These are phyloP conservation scores for Eristalinus sepulchralis DNA, from an alignment of 2,888 invertebrate genomes.

Conservation along the genomic window DNA sequence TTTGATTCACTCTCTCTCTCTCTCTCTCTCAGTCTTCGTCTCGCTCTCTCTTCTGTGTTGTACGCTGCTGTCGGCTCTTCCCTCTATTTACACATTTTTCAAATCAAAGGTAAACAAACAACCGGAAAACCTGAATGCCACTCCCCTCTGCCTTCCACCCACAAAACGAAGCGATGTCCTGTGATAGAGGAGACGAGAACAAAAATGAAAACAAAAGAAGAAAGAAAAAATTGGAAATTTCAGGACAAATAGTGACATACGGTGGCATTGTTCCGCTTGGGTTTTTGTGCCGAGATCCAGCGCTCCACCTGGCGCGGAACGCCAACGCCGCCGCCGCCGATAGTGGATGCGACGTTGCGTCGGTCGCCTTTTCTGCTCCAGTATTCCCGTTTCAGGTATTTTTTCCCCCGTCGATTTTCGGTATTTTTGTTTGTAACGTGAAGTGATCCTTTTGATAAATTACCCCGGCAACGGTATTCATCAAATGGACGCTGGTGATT, in stretches of 20 bases:
- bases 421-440: constrained; percentile 32
- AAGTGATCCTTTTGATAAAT: constrained; percentile 68
- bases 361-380: constrained; percentile 26
- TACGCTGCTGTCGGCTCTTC: background rate
- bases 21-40: background rate
- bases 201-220: background rate
- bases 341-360: constrained; percentile 39
- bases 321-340: constrained; percentile 1
- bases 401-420: background rate
- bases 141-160: constrained; percentile 25
- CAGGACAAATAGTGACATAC: constrained; percentile 55
- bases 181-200: constrained; percentile 12
- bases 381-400: background rate
- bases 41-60: background rate
- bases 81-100: constrained; percentile 56
- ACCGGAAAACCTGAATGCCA: constrained; percentile 50
- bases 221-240: constrained; percentile 35
- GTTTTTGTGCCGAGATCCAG: constrained; percentile 19
- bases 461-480: constrained; percentile 55
- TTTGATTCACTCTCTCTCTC: constrained; percentile 27
- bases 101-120: constrained; percentile 68
- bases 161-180: constrained; percentile 24
- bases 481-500: constrained; percentile 37
- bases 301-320: constrained; percentile 36
- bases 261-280: constrained; percentile 36